Evolutionary conservation across 2,797 vertebrate genomes (phyloP), one percentile per base, ranked within the genome.

Genomic region (Thunnus albacares): DNA sequence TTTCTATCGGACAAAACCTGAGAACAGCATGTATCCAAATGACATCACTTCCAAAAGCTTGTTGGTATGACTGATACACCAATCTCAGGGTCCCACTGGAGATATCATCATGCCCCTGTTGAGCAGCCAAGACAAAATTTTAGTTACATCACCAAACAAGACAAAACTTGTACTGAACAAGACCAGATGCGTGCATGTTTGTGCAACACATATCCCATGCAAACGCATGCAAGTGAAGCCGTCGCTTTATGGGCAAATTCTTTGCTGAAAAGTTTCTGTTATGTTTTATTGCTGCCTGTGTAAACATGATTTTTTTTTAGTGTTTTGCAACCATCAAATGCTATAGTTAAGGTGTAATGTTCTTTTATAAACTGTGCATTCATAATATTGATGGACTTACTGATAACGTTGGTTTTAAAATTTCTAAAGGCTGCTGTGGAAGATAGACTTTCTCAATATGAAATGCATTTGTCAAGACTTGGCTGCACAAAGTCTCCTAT

Each of bases 131-230:
- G 26, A 75, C 35, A 71, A 70, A 24, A 60, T 67, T 86, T 65
- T 18, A 45, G 52, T 52, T 52, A 47, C 63, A 60, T 79, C 76
- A 71, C 41, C 74, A 67, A 73, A 79, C 81, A 71, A 84, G 79
- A 87, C 75, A 12, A 38, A 78, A 82, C 53, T 43, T 86, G 85
- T 73, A n/a, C 67, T 43, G 22, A 65, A 45, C 28, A 41, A n/a
- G 63, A 81, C 57, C 58, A 78, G 74, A 74, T 61, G 52, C 56
- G 22, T 71, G 43, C 53, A 30, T 63, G 81, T 67, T 79, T 68
- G 52, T 58, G 5, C 20, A 56, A 30, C 33, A 67, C 17, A 4
- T 56, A n/a, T 63, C 24, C 17, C 26, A 14, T 30, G 8, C 28
- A 61, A 58, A 71, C 26, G 60, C 49, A 64, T 24, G 26, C n/a